A percentile compares a stretch with the other conserved stretches of the same genome.
These are phyloP conservation scores for Synanthedon tipuliformis DNA, from an alignment of 2,888 invertebrate species.

Conservation along the genomic window DNA sequence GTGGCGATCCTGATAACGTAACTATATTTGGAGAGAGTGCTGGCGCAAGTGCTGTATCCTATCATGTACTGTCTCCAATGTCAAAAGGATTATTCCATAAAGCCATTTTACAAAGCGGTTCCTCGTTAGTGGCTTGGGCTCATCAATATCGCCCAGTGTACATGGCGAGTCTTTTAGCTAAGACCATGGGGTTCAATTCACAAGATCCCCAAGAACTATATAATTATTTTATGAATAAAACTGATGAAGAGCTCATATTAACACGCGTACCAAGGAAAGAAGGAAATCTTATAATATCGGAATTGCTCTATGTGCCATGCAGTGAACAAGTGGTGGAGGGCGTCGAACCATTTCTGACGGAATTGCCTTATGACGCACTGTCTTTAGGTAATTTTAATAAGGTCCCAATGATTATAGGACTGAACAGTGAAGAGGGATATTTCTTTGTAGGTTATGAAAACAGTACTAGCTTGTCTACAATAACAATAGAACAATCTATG, in stretches of 20 bases:
- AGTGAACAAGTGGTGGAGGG: slow-evolving; percentile 37
- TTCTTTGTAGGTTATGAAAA: slow-evolving; percentile 36
- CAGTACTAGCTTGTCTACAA: slow-evolving; percentile 23
- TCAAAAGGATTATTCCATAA: slow-evolving; percentile 49
- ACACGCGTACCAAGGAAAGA: slow-evolving; percentile 16
- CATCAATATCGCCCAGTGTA: slow-evolving; percentile 39
- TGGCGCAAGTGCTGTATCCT: slow-evolving; percentile 43
- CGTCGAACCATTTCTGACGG: slow-evolving; percentile 42
- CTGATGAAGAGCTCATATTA: slow-evolving; percentile 31
- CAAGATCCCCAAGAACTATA: slow-evolving; percentile 37
- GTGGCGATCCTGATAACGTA: slow-evolving; percentile 43
- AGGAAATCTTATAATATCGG: slow-evolving; percentile 31
- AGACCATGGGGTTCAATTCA: slow-evolving; percentile 31
- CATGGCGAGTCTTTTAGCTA: slow-evolving; percentile 39
- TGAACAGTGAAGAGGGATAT: slow-evolving; percentile 38
- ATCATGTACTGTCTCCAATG: slow-evolving; percentile 43
- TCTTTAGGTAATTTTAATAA: slow-evolving; percentile 35
- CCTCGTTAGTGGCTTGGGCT: slow-evolving; percentile 39
- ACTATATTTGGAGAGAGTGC: slow-evolving; percentile 56
- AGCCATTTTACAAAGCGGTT: slow-evolving; percentile 52
- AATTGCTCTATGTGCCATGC: slow-evolving; percentile 42
- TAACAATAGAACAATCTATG: slow-evolving; percentile 32
- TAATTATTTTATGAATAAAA: slow-evolving; percentile 32
- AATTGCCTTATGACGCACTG: slow-evolving; percentile 31
- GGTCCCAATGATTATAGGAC: slow-evolving; percentile 47